Percentiles rank a stretch among this genome's conserved stretches.
Conservation (phyloP, 30 jellyfish, hydroid and myxozoan genomes). For the Rhopilema esculentum region DNA sequence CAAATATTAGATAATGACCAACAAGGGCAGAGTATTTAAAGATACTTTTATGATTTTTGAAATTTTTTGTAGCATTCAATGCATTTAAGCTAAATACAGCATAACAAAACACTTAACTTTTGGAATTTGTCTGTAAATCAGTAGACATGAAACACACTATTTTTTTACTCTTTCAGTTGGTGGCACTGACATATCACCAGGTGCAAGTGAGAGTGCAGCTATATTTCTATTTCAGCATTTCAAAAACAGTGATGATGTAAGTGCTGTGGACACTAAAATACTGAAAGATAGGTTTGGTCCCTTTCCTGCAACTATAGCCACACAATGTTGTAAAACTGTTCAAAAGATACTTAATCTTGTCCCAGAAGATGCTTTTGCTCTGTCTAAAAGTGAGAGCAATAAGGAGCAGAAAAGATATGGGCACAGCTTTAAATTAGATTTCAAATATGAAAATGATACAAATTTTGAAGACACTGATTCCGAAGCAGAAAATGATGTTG, state of each 20-base stretch:
- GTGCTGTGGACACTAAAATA: constrained; percentile 76
- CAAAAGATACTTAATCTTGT: constrained; percentile 56
- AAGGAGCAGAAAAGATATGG: constrained; percentile 64
- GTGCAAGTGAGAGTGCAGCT: constrained; percentile 79
- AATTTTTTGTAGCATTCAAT: too few relatives aligned
- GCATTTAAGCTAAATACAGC: too few relatives aligned
- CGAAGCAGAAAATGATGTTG: constrained; percentile 57
- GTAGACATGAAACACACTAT: too few relatives aligned
- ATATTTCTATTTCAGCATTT: constrained; percentile 78
- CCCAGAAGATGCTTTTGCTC: constrained; percentile 56
- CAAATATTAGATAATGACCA: too few relatives aligned
- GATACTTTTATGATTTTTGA: too few relatives aligned
- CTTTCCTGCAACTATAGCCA: constrained; percentile 80
- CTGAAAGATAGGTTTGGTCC: constrained; percentile 78
- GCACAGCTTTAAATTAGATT: constrained; percentile 57
- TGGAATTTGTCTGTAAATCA: too few relatives aligned
- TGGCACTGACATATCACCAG: constrained; percentile 70
- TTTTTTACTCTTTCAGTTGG: constrained; percentile 54
- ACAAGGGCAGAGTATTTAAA: too few relatives aligned
- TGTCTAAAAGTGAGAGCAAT: neutral
- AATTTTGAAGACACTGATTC: constrained; percentile 62
- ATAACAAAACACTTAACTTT: too few relatives aligned
- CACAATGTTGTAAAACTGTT: constrained; percentile 74
- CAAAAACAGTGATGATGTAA: constrained; percentile 49
- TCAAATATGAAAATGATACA: constrained; percentile 9